These are phyloP conservation scores for Malacoctenus gilli DNA, from an alignment of 2,797 vertebrate genomes.

Conservation along the genomic window DNA sequence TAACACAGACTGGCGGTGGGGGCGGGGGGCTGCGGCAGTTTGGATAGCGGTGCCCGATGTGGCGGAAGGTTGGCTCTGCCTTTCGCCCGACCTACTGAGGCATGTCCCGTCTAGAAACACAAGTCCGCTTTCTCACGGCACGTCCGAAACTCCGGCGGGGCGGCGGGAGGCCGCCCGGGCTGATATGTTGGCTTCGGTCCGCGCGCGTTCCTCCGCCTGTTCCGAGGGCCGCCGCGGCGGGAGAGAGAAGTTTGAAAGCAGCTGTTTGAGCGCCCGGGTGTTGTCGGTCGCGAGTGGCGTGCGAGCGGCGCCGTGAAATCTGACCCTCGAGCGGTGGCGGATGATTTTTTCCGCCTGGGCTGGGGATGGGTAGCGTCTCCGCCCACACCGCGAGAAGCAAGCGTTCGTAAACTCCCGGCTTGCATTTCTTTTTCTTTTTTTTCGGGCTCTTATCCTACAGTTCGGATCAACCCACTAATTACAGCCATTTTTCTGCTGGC, in stretches of 20 bases:
- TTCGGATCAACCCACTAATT: slow-evolving; percentile 58
- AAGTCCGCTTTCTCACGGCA: slow-evolving; percentile 73
- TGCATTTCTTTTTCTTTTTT: slow-evolving; percentile 32
- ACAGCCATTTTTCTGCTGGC: slow-evolving; percentile 46
- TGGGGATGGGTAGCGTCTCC: slow-evolving; percentile 54
- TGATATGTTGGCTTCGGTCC: slow-evolving; percentile 78
- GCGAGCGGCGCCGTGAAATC: slow-evolving; percentile 58
- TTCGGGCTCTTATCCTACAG: slow-evolving; percentile 50
- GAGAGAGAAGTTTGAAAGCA: slow-evolving; percentile 82
- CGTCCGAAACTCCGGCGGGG: slow-evolving; percentile 67
- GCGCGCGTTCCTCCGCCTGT: slow-evolving; percentile 62
- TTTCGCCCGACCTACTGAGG: slow-evolving; percentile 78
- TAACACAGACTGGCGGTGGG: slow-evolving; percentile 65
- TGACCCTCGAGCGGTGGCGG: slow-evolving; percentile 53
- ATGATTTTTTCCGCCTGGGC: slow-evolving; percentile 66
- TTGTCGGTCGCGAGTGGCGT: slow-evolving; percentile 35
- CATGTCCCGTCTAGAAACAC: slow-evolving; percentile 74
- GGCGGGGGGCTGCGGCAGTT: slow-evolving; percentile 71
- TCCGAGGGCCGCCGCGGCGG: slow-evolving; percentile 50
- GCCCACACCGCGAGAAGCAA: slow-evolving; percentile 49
- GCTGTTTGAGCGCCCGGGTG: slow-evolving; percentile 68
- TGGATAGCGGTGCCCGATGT: slow-evolving; percentile 71
- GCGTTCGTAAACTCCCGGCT: slow-evolving; percentile 56
- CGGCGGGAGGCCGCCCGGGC: slow-evolving; percentile 61
- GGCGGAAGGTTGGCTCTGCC: slow-evolving; percentile 72